Conservation (phyloP, 2,113 vertebrate species). For the Anolis sagrei region DNA sequence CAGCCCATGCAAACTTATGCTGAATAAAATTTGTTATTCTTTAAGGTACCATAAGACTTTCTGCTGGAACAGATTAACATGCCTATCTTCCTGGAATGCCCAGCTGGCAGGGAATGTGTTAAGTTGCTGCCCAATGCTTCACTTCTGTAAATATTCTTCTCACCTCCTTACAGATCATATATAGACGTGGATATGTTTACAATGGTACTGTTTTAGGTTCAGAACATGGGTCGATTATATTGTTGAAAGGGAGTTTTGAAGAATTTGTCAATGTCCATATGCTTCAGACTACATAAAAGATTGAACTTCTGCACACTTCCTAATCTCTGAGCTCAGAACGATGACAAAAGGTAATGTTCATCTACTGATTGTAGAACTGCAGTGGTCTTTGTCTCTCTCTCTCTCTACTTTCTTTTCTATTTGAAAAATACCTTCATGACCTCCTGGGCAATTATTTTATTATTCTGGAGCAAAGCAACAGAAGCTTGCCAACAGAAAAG, state of each 20-base stretch:
- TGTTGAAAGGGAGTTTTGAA: background rate
- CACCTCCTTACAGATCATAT: too few relatives aligned
- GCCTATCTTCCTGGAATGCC: too few relatives aligned
- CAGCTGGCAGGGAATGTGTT: background rate
- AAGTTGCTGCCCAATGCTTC: background rate
- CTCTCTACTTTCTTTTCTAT: background rate
- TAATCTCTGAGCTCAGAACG: background rate
- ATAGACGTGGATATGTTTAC: too few relatives aligned
- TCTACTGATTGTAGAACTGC: background rate
- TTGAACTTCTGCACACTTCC: too few relatives aligned
- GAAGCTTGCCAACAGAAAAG: background rate
- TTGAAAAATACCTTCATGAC: background rate
- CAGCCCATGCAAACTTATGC: too few relatives aligned
- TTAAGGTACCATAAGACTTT: too few relatives aligned
- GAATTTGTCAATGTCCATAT: background rate
- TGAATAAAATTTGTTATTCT: too few relatives aligned
- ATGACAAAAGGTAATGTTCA: background rate
- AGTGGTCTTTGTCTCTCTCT: background rate
- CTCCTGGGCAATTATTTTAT: background rate
- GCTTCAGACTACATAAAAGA: background rate
- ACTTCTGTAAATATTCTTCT: background rate
- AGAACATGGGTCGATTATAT: background rate
- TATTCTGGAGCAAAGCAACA: slow-evolving; percentile 1
- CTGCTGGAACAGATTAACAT: too few relatives aligned
- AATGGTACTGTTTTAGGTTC: too few relatives aligned